Evolutionary conservation across 2,797 vertebrate species (phyloP), one percentile per base, ranked within the genome.

Genomic region (Crax fasciolata): DNA sequence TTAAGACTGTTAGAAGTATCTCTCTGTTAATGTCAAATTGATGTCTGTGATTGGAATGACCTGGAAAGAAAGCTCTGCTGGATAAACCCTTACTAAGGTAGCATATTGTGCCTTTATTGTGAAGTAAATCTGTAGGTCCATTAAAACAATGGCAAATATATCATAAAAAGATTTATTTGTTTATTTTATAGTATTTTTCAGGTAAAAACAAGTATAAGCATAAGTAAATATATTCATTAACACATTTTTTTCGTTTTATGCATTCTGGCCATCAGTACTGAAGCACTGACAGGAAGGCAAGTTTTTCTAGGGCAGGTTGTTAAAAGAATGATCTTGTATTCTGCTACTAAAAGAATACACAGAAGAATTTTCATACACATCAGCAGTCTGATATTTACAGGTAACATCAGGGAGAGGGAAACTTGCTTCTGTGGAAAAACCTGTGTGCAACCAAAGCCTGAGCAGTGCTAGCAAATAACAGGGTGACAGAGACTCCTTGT

Each of bases 1-100:
- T 97, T 94, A 92, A 94, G 96, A 97, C 97, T 97, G 91, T 98
- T 97, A 95, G 89, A 93, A 94, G 86, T 96, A 88, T 97, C 94
- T 98, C 98, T 98, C 94, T 98, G 11, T 97, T 97, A 97, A 97
- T 96, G 96, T 98, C 96, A 98, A 80, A 97, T 97, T 97, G 97
- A 97, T 98, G 81, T 97, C 84, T 91, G 85, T 98, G 97, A 96
- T 80, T 97, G 76, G 97, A 97, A 94, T 96, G 96, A 96, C 83
- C 89, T 96, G 75, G 55, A 96, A 96, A 89, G 70, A 43, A 84
- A 59, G 75, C 32, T 94, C 57, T 67, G 21, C 28, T 91, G 65
- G 44, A 70, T 75, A 44, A 20, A 19, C 32, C 59, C 27, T 61
- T 87, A 70, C 80, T 83, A 90, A 78, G 38, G n/a, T 54, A 10